Conservation (phyloP, 2,113 vertebrate genomes). For the Limanda limanda region DNA sequence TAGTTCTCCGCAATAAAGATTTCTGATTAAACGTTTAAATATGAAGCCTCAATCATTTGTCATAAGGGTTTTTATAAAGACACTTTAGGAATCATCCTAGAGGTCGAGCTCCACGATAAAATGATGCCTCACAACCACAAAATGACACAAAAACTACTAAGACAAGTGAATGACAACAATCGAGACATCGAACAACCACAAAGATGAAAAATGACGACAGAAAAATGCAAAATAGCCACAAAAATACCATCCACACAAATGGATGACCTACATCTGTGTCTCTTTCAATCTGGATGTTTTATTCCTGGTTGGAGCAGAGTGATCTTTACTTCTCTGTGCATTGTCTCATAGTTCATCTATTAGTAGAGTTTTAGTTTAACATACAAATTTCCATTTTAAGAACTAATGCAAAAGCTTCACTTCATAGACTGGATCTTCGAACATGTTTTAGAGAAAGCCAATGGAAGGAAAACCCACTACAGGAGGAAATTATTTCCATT, state of each 20-base stretch:
- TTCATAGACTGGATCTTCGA: background rate
- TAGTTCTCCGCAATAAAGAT: too few species aligned
- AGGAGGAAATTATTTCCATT: conserved; percentile 17
- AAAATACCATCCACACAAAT: background rate
- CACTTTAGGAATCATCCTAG: too few species aligned
- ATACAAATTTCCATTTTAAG: too few species aligned
- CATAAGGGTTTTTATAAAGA: too few species aligned
- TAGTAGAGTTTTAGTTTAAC: too few species aligned
- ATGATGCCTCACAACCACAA: background rate
- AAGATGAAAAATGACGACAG: background rate
- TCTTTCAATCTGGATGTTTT: background rate
- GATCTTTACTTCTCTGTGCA: too few species aligned
- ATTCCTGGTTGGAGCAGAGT: too few species aligned
- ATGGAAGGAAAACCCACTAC: conserved; percentile 17
- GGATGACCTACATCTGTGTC: too few species aligned
- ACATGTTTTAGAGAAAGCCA: background rate
- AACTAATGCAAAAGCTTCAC: background rate
- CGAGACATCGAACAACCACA: background rate
- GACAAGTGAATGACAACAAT: background rate
- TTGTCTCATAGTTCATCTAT: background rate
- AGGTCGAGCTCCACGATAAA: background rate
- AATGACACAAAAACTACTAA: background rate
- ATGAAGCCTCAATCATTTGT: too few species aligned
- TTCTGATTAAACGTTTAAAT: too few species aligned
- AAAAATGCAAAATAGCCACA: background rate